These are phyloP conservation scores for Sarcophaga peregrina DNA, from an alignment of 1,140 invertebrate species.

Conservation along the genomic window DNA sequence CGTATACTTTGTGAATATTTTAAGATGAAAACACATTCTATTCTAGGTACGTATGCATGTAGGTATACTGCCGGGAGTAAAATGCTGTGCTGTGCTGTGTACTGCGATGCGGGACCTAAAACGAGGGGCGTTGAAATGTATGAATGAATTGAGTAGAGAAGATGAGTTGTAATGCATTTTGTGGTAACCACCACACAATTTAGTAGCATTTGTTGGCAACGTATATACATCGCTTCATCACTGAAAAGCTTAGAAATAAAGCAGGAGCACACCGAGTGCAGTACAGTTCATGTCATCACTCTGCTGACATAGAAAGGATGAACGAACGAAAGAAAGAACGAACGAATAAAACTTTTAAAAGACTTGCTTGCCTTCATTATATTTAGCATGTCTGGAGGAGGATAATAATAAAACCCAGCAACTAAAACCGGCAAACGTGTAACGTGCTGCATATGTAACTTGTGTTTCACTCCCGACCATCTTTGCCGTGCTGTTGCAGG, in stretches of 20 bases:
- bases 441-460: too few species aligned
- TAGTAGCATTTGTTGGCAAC: constrained; percentile 1
- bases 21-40: neutral
- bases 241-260: neutral
- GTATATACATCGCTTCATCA: neutral
- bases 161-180: neutral
- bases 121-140: neutral
- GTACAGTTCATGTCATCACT: too few species aligned
- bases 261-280: too few species aligned
- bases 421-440: too few species aligned
- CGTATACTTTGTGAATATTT: neutral
- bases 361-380: too few species aligned
- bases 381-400: too few species aligned
- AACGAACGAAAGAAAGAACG: too few species aligned
- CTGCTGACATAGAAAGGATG: too few species aligned
- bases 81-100: neutral
- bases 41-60: neutral
- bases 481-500: too few species aligned
- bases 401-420: too few species aligned
- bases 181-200: constrained; percentile 13
- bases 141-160: neutral
- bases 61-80: neutral
- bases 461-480: too few species aligned
- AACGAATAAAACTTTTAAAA: too few species aligned
- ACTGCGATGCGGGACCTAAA: neutral